Evolutionary conservation across 1,140 invertebrate species (phyloP), one percentile per base, ranked within the genome.

Genomic region (Psix sp.): DNA sequence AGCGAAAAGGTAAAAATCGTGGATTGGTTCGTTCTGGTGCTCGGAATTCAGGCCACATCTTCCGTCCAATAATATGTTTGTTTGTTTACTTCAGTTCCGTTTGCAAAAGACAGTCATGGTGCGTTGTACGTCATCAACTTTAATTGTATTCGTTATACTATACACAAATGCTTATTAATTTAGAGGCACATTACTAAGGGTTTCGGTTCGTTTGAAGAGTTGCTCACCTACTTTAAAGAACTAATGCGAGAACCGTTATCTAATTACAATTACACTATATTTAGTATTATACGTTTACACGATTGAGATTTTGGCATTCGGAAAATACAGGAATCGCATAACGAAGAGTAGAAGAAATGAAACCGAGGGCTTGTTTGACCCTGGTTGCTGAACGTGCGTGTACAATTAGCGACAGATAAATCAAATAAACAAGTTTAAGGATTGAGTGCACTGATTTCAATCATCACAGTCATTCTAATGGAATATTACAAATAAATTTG

Each of bases 141-240:
- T 79, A 67, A 70, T 72, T 51, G 56, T 78, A 80, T 60, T 78
- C 66, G 72, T 77, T 83, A 84, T 81, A 84, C 81, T 70, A 46
- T 85, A 84, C 82, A 83, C 52, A 78, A 83, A 84, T 78, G 78
- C 83, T 85, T 85, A 84, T 82, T 77, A 84, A 83, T 86, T 86
- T 84, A 85, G 84, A 86, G 84, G 84, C 84, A 86, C 84, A 84
- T 86, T 84, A 81, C 84, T 84, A 86, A 84, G 82, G 84, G 84
- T 86, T 77, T 84, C 79, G 79, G 80, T 84, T 84, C 78, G 76
- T 81, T 77, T 51, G 66, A 79, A 80, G 79, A 82, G 51, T 84
- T 84, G 72, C 78, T 82, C 80, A 33, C 78, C 82, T 84, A 83
- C 77, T 65, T 81, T 70, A 81, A 81, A 62, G 35, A 82, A 82